Percentiles rank a stretch among this genome's conserved stretches.
Conservation (phyloP, 2,113 vertebrate species). For the Zootoca vivipara region DNA sequence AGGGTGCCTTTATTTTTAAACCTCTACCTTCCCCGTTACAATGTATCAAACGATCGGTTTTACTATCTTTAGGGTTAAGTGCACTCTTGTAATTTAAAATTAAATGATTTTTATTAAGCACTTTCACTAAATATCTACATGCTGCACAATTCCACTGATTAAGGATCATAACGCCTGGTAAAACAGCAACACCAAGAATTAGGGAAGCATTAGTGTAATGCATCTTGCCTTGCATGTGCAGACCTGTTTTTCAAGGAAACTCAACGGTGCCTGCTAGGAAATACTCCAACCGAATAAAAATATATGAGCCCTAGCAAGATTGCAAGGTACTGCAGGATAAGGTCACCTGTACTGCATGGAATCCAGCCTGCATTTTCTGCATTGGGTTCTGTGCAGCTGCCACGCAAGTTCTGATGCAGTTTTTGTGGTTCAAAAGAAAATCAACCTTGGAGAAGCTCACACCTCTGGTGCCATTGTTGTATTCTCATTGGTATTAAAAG, state of each 20-base stretch:
- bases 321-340: background rate
- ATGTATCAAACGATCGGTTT: conserved; percentile 82
- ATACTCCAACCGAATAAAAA: conserved; percentile 5
- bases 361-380: background rate
- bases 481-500: background rate
- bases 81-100: conserved; percentile 82
- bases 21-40: conserved; percentile 73
- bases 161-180: conserved; percentile 78
- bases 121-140: conserved; percentile 79
- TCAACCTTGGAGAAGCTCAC: background rate
- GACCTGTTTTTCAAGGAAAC: conserved; percentile 66
- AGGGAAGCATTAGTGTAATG: conserved; percentile 73
- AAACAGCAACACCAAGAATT: conserved; percentile 74
- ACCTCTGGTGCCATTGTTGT: background rate
- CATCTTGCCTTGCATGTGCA: conserved; percentile 63
- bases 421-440: background rate
- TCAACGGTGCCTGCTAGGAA: conserved; percentile 45
- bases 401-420: background rate
- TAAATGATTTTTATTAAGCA: conserved; percentile 85
- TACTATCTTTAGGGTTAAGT: conserved; percentile 86
- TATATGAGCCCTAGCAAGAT: background rate
- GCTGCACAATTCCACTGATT: conserved; percentile 80
- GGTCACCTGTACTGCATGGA: conserved; percentile 7
- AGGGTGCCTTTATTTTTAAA: conserved; percentile 81
- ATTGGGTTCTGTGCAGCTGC: background rate